Percentiles rank a stretch among this genome's conserved stretches.
Conservation (phyloP, 2,888 invertebrate genomes). For the Plebejus argus region DNA sequence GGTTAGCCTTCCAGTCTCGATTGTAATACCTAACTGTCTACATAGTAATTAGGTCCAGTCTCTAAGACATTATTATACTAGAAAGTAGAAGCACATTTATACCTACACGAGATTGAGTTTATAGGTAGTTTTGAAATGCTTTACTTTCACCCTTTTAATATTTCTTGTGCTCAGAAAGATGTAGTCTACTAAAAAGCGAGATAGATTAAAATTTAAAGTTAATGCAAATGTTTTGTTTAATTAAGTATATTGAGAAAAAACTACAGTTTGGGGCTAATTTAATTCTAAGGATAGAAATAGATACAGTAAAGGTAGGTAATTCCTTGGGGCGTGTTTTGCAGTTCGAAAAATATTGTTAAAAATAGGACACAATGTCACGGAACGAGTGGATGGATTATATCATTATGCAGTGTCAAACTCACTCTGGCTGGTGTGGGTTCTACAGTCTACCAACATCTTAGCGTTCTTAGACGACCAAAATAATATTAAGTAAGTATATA, state of each 20-base stretch:
- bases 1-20: not conserved
- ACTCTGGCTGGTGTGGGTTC: not conserved
- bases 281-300: not conserved
- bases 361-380: constrained; percentile 25
- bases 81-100: not conserved
- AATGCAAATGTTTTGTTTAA: not conserved
- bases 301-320: not conserved
- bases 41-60: not conserved
- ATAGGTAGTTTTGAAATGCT: not conserved
- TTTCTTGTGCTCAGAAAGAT: not conserved
- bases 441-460: not conserved
- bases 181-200: not conserved
- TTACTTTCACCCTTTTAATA: not conserved
- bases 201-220: not conserved
- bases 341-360: not conserved
- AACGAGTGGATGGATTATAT: constrained; percentile 14
- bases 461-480: not conserved
- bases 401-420: constrained; percentile 3
- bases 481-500: no score
- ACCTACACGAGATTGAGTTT: not conserved
- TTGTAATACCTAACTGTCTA: not conserved
- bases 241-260: not conserved
- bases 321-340: not conserved
- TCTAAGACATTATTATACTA: constrained; percentile 11
- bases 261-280: not conserved